Evolutionary conservation across 1,140 invertebrate species (phyloP).

Genomic region (Listronotus oregonensis): DNA sequence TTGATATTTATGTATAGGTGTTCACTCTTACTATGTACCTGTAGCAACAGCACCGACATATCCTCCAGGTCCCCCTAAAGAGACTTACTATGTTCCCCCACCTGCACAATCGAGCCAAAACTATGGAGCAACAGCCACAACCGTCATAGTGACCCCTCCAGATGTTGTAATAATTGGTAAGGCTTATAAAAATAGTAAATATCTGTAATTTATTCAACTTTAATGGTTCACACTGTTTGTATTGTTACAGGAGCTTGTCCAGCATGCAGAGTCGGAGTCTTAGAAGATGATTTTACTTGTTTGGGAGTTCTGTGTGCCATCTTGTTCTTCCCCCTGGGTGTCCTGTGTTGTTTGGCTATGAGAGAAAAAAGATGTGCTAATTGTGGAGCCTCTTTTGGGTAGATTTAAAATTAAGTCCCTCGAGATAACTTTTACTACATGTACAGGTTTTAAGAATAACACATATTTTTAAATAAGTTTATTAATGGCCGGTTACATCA

Average conservation of each 20-base stretch:
- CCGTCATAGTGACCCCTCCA: slow-evolving; percentile 10
- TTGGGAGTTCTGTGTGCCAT: slow-evolving; percentile 83
- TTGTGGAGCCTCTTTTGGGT: slow-evolving; percentile 80
- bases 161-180: slow-evolving; percentile 21
- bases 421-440: background rate
- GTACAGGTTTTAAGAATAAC: no score
- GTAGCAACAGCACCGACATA: background rate
- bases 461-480: no score
- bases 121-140: slow-evolving; percentile 21
- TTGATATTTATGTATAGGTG: no score
- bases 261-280: slow-evolving; percentile 78
- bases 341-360: slow-evolving; percentile 79
- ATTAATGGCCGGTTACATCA: no score
- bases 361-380: slow-evolving; percentile 81
- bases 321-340: slow-evolving; percentile 82
- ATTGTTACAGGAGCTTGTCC: slow-evolving; percentile 77
- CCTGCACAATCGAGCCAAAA: background rate
- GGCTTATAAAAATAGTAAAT: background rate
- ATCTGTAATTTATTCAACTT: background rate
- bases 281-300: slow-evolving; percentile 85
- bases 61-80: background rate
- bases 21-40: background rate
- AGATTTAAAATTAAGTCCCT: slow-evolving; percentile 41
- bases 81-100: background rate
- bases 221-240: slow-evolving; percentile 1